Conservation (phyloP, 2,888 invertebrate species). For the Lamellibrachia satsuma region DNA sequence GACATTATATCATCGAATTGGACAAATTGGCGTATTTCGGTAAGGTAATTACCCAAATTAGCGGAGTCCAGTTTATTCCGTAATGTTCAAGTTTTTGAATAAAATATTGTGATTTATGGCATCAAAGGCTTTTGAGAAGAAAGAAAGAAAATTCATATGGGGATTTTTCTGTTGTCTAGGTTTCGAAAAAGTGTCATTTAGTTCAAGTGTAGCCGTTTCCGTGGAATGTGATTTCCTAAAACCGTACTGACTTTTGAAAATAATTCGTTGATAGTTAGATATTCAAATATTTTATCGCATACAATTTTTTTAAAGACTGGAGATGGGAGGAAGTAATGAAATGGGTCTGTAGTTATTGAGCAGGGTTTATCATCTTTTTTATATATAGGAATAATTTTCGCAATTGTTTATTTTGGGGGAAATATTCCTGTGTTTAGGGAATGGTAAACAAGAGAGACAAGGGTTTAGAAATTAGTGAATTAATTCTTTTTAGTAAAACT, state of each 20-base stretch:
- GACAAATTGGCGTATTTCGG: no score
- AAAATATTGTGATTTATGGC: no score
- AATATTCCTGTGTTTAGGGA: background rate
- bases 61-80: no score
- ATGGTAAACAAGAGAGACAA: background rate
- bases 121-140: no score
- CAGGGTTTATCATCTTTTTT: background rate
- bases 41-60: no score
- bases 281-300: background rate
- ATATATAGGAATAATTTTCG: background rate
- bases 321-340: background rate
- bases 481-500: background rate
- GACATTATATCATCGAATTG: no score
- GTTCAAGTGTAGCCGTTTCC: no score
- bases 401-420: background rate
- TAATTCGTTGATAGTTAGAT: background rate
- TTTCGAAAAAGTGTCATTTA: no score
- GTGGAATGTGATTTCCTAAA: no score
- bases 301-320: background rate
- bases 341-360: background rate
- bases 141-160: no score
- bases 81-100: no score
- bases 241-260: background rate
- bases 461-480: background rate
- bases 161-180: no score